Conservation (phyloP, 2,888 invertebrate species). For the Punctoribates punctum region DNA sequence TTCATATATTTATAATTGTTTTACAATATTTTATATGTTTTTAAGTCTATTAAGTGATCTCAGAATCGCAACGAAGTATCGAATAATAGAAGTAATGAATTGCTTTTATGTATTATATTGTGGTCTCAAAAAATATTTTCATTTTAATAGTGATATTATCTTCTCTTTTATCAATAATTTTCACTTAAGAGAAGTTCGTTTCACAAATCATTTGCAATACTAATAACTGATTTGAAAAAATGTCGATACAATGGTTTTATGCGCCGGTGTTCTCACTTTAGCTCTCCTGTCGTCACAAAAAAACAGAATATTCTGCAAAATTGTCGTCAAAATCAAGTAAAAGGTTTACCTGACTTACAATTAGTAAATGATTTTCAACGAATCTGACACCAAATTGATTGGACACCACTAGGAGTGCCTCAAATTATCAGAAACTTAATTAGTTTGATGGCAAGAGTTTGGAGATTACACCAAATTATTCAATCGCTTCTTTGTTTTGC, state of each 20-base stretch:
- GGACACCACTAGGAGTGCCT: too few species aligned
- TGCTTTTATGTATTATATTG: not conserved
- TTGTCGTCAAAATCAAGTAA: too few species aligned
- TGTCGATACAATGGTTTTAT: not conserved
- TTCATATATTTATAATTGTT: not conserved
- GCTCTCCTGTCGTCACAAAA: too few species aligned
- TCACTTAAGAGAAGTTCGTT: not conserved
- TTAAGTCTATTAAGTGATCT: constrained; percentile 1
- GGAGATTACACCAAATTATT: too few species aligned
- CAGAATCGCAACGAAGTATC: constrained; percentile 1
- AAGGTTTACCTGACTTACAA: too few species aligned
- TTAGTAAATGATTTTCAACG: too few species aligned
- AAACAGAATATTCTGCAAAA: too few species aligned
- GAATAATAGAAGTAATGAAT: constrained; percentile 17
- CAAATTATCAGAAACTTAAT: too few species aligned
- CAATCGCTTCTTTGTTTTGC: too few species aligned
- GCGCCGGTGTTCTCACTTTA: not conserved
- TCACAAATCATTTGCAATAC: not conserved
- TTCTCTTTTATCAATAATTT: not conserved
- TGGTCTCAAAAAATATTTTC: constrained; percentile 6
- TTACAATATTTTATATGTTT: not conserved
- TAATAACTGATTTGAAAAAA: not conserved
- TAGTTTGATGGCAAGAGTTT: too few species aligned
- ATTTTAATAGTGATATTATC: not conserved
- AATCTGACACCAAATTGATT: too few species aligned